Conservation (phyloP, 92 coral and sea anemone genomes). For the Blastomussa wellsi region DNA sequence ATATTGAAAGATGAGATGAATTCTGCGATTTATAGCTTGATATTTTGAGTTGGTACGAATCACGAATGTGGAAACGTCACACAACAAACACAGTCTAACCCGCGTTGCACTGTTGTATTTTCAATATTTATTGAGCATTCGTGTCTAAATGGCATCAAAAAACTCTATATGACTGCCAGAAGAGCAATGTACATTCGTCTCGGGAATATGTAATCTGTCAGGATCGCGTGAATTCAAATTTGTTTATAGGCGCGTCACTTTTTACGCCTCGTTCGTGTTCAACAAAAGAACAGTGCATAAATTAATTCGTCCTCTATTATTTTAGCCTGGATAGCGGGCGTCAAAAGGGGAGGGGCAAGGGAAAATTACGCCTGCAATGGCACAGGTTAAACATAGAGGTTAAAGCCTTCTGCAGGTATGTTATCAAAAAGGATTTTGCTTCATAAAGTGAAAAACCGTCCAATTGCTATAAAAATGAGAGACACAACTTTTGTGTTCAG, state of each 20-base stretch:
- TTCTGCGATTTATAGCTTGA: background rate
- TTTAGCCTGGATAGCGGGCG: too few species aligned
- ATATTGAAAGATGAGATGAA: background rate
- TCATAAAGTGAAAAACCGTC: too few species aligned
- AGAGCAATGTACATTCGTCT: background rate
- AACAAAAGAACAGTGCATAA: background rate
- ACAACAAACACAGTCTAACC: background rate
- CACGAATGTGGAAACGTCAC: background rate
- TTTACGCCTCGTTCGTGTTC: slow-evolving; percentile 5
- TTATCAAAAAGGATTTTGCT: too few species aligned
- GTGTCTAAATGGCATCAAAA: background rate
- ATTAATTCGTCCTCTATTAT: background rate
- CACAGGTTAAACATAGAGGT: too few species aligned
- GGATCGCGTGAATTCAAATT: background rate
- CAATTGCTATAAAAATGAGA: too few species aligned
- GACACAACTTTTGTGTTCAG: too few species aligned
- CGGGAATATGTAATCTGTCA: background rate
- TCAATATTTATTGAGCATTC: background rate
- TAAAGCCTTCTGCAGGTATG: too few species aligned
- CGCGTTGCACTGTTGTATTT: background rate
- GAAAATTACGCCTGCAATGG: too few species aligned
- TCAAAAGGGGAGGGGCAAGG: too few species aligned
- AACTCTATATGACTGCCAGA: background rate
- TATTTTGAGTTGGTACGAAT: background rate
- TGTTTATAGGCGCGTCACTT: slow-evolving; percentile 15